Evolutionary conservation across 2,113 vertebrate genomes (phyloP).

Genomic region (Tringa solitaria): DNA sequence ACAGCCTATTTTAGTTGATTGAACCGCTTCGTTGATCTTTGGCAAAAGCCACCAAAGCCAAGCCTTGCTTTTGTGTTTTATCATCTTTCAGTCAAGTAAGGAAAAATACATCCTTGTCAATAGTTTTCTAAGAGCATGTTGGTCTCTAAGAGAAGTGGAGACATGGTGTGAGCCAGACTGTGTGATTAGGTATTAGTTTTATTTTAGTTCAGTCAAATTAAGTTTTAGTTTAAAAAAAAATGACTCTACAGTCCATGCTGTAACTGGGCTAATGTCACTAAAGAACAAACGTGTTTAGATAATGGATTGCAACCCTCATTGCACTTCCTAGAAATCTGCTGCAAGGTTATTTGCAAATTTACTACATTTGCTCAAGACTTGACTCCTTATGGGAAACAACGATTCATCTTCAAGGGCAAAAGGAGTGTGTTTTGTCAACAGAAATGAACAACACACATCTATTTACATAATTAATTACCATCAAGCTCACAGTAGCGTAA

Average conservation of each 20-base stretch:
- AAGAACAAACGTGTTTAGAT: background rate
- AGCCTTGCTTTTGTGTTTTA: constrained; percentile 6
- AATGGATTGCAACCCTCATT: background rate
- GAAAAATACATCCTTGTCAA: background rate
- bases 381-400: background rate
- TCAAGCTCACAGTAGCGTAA: background rate
- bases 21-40: background rate
- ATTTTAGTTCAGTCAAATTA: background rate
- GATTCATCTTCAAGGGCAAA: background rate
- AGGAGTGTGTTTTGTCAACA: background rate
- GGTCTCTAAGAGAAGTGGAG: background rate
- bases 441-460: background rate
- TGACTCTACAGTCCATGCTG: background rate
- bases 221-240: background rate
- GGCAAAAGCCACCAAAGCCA: background rate
- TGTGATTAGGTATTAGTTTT: background rate
- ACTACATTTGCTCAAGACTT: background rate
- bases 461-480: constrained; percentile 46
- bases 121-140: background rate
- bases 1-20: background rate
- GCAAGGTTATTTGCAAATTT: background rate
- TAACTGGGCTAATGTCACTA: background rate
- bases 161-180: background rate
- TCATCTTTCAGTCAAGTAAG: background rate
- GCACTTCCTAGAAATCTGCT: background rate